Evolutionary conservation across 2,888 invertebrate genomes (phyloP), one percentile per base, ranked within the genome.

Genomic region (Caenorhabditis doughertyi): DNA sequence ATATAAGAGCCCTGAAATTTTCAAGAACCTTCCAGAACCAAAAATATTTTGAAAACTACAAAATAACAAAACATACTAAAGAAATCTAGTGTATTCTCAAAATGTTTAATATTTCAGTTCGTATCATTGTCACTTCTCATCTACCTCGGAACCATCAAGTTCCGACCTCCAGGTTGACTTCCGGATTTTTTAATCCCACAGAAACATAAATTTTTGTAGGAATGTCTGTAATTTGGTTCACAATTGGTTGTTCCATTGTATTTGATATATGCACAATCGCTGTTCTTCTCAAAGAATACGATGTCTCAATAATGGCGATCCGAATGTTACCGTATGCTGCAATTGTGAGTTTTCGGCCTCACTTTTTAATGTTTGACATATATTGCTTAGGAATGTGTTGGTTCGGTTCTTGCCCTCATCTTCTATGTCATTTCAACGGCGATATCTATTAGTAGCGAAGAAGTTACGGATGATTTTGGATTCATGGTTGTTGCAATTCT

Each of bases 291-390:
- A 76, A 81, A 55, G 76, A 81, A 32, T 76, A 67, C 64, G 81
- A 81, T 53, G 42, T 71, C 21, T 76, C 76, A 3, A 32, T 77
- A 5, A 81, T 71, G 71, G 67, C 72, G 7, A 71, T 81, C 32
- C 49, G 77, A 77, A 81, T 76, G 77, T 29, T 81, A 53, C 81
- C 81, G 29, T 81, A 81, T 58, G 64, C 81, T 16, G 76, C 81
- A 1, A 58, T 81, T 25, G 81, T 81, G 8, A 42, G 64, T 51
- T 16, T 21, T 0, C 2, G n/a, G n/a, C 32, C 3, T 39, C 2
- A 18, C 9, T 21, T 13, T 13, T 58, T 23, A 21, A 23, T 39
- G 1, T 23, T n/a, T 18, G 13, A 23, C 4, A 39, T 39, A 8
- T 16, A 51, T 3, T n/a, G 35, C 42, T 60, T 13, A 82, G 81